A percentile compares a stretch with the other conserved stretches of the same genome.
phyloP scores from a whole-genome alignment of 2,888 invertebrate species.

The Melanargia galathea region DNA sequence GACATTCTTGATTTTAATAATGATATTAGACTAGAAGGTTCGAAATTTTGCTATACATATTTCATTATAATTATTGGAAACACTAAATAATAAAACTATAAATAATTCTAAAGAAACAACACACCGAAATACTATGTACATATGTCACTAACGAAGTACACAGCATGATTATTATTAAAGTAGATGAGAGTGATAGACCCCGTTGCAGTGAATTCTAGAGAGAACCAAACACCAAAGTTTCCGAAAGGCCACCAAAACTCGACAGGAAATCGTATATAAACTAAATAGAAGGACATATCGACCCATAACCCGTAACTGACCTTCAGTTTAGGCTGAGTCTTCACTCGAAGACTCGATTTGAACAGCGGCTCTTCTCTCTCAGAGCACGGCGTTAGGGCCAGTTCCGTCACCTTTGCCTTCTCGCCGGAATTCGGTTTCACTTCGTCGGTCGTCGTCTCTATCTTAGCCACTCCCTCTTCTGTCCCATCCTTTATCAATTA shows the following conservation, averaged over 20 bases:
- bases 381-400: conserved; percentile 58
- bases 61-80: not conserved
- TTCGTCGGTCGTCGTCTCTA: conserved; percentile 77
- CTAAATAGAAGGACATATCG: conserved; percentile 63
- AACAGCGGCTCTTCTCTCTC: conserved; percentile 77
- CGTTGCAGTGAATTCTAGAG: conserved; percentile 34
- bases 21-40: not conserved
- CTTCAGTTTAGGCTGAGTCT: conserved; percentile 67
- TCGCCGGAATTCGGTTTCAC: conserved; percentile 69
- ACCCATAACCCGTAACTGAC: conserved; percentile 63
- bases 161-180: conserved; percentile 29
- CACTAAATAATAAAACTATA: conserved; percentile 15
- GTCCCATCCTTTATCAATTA: conserved; percentile 68
- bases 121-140: conserved; percentile 31
- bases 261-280: conserved; percentile 58
- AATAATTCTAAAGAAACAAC: conserved; percentile 27
- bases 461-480: conserved; percentile 74
- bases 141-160: conserved; percentile 31
- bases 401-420: conserved; percentile 55
- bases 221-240: conserved; percentile 31
- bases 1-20: not conserved
- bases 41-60: not conserved
- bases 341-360: conserved; percentile 76
- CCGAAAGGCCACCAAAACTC: conserved; percentile 40
- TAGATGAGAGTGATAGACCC: conserved; percentile 28